These are phyloP conservation scores for Tenthredo livida DNA, from an alignment of 2,888 invertebrate genomes.

Conservation along the genomic window DNA sequence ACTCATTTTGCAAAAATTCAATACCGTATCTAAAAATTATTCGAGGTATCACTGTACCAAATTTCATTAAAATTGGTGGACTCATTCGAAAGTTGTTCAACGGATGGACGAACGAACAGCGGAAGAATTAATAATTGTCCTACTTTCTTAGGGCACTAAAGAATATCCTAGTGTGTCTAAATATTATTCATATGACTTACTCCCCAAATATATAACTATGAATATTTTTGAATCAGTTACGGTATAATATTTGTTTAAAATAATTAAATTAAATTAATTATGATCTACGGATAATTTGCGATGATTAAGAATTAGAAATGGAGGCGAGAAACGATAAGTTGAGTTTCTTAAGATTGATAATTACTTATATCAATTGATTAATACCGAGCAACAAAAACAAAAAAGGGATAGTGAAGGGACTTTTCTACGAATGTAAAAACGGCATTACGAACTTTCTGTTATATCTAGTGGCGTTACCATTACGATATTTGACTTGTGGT, in stretches of 20 bases:
- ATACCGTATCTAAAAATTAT: background rate
- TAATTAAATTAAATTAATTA: background rate
- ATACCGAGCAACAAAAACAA: too few relatives aligned
- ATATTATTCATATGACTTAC: background rate
- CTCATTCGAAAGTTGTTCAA: background rate
- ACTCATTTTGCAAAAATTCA: background rate
- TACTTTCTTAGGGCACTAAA: background rate
- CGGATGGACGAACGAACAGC: background rate
- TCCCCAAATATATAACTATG: background rate
- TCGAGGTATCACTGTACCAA: background rate
- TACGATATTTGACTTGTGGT: too few relatives aligned
- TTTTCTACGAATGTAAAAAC: too few relatives aligned
- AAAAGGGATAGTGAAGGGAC: too few relatives aligned
- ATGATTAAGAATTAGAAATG: background rate
- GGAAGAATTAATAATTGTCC: background rate
- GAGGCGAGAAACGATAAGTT: background rate
- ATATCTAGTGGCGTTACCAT: too few relatives aligned
- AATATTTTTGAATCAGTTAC: background rate
- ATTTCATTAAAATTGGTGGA: background rate
- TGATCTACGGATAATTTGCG: background rate
- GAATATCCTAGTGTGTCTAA: background rate
- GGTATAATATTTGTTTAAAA: background rate
- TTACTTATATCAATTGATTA: conserved; percentile 4
- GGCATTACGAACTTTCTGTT: too few relatives aligned
- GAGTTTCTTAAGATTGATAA: background rate